phyloP scores from a whole-genome alignment of 2,888 invertebrate species.

The Hecatera dysodea region DNA sequence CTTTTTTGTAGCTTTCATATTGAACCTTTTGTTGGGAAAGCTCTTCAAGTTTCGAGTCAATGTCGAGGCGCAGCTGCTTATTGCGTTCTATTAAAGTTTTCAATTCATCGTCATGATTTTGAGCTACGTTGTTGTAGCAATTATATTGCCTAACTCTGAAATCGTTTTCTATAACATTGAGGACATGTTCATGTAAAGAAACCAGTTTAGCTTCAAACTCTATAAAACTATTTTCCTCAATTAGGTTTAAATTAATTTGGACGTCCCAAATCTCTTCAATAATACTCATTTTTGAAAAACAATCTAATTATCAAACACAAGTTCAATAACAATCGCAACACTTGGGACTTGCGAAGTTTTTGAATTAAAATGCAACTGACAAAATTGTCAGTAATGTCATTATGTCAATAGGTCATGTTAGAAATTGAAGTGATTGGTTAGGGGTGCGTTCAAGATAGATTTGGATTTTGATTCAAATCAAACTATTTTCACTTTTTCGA shows the following conservation, averaged over 20 bases:
- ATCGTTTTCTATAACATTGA: constrained; percentile 72
- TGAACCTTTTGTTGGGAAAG: constrained; percentile 75
- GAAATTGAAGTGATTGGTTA: too few species aligned
- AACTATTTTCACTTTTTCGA: too few species aligned
- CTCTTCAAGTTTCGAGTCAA: constrained; percentile 78
- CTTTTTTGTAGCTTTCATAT: constrained; percentile 82
- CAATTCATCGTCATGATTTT: constrained; percentile 79
- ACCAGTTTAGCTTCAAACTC: constrained; percentile 72
- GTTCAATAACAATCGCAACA: neutral
- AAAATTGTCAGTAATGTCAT: neutral
- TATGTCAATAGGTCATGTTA: too few species aligned
- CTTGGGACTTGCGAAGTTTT: neutral
- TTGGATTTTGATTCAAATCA: too few species aligned
- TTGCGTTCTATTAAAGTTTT: constrained; percentile 77
- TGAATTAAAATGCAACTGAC: constrained; percentile 23
- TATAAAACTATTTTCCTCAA: constrained; percentile 67
- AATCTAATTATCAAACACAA: neutral
- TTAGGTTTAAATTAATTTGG: constrained; percentile 63
- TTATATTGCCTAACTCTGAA: constrained; percentile 71
- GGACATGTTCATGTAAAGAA: constrained; percentile 67
- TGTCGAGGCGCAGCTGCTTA: constrained; percentile 76
- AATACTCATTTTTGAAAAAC: constrained; percentile 72
- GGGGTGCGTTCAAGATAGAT: too few species aligned
- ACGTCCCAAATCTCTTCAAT: constrained; percentile 77
- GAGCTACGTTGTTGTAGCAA: constrained; percentile 62